Evolutionary conservation across 1,140 invertebrate species (phyloP).

Genomic region (Drosophila eugracilis): DNA sequence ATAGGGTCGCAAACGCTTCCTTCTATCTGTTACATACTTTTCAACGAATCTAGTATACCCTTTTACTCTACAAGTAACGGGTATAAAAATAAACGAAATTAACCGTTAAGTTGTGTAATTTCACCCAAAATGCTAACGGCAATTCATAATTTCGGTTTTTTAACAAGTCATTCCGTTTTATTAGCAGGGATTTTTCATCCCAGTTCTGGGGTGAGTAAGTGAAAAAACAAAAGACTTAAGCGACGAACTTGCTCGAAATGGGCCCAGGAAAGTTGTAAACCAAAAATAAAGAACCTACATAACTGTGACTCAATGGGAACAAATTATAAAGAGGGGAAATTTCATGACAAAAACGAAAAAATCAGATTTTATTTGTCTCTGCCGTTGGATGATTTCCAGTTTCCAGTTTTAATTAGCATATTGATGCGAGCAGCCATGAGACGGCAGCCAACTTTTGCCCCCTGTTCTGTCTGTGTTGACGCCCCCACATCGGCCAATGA

Average conservation of each 20-base stretch:
- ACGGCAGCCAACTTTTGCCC: constrained; percentile 31
- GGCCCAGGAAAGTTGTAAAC: constrained; percentile 33
- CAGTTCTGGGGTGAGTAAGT: constrained; percentile 37
- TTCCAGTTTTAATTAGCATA: constrained; percentile 62
- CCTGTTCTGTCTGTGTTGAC: constrained; percentile 34
- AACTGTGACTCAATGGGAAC: constrained; percentile 43
- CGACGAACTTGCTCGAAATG: constrained; percentile 52
- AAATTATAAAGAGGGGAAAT: constrained; percentile 25
- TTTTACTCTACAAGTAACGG: too few relatives aligned
- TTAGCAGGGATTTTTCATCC: constrained; percentile 23
- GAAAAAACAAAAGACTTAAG: constrained; percentile 53
- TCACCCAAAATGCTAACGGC: constrained; percentile 54
- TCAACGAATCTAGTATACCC: too few relatives aligned
- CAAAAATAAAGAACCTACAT: constrained; percentile 35
- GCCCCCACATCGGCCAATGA: constrained; percentile 25
- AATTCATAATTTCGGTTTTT: constrained; percentile 34
- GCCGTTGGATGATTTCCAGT: constrained; percentile 48
- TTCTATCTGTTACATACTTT: too few relatives aligned
- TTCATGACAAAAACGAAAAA: constrained; percentile 45
- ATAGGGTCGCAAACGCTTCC: too few relatives aligned
- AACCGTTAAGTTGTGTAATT: constrained; percentile 67
- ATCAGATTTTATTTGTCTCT: constrained; percentile 41
- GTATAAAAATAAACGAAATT: constrained; percentile 56
- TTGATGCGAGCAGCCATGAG: constrained; percentile 38
- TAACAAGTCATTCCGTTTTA: constrained; percentile 53